Base-by-base conservation (phyloP, 2,797 vertebrate genomes). In the Parambassis ranga region DNA sequence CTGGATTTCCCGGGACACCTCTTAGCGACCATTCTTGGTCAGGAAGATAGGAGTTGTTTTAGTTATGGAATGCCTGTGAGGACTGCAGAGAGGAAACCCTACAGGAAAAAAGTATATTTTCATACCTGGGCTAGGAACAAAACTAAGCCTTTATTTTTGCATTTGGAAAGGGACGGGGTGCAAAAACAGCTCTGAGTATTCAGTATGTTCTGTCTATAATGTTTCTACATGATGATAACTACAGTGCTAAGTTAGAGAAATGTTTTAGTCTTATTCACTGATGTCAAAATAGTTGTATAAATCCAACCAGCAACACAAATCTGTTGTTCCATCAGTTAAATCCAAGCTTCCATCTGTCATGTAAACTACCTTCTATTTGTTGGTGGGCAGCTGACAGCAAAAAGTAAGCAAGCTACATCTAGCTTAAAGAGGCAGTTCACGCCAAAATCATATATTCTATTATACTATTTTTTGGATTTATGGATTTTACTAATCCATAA, bases 1-100 rank as follows among this genome's bases (percentile, higher is more conserved):
- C n/a, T 99, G 98, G 97, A 98, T 99, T 84, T 95, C 97, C 42
- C 86, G 96, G 71, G 97, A 99, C 6, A 89, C 94, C 0, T 94
- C 94, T 8, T 99, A 95, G 94, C 79, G 15, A 4, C 30, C 7
- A 2, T 16, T 4, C 14, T 0, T 2, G 9, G 1, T 38, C 51
- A 9, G 31, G 20, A 42, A 20, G 53, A 7, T 10, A 52, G 3
- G 37, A 9, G 8, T n/a, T n/a, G n/a, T n/a, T n/a, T n/a, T n/a
- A n/a, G n/a, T n/a, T n/a, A n/a, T n/a, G n/a, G n/a, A n/a, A n/a
- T n/a, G n/a, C n/a, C n/a, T n/a, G n/a, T n/a, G n/a, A n/a, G n/a
- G n/a, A n/a, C n/a, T n/a, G n/a, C n/a, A n/a, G n/a, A 57, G 26
- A 62, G 7, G 37, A 75, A 49, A 19, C 22, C 66, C 60, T 10